phyloP scores from a whole-genome alignment of 2,113 vertebrate genomes.

The Antechinus stuartii region DNA sequence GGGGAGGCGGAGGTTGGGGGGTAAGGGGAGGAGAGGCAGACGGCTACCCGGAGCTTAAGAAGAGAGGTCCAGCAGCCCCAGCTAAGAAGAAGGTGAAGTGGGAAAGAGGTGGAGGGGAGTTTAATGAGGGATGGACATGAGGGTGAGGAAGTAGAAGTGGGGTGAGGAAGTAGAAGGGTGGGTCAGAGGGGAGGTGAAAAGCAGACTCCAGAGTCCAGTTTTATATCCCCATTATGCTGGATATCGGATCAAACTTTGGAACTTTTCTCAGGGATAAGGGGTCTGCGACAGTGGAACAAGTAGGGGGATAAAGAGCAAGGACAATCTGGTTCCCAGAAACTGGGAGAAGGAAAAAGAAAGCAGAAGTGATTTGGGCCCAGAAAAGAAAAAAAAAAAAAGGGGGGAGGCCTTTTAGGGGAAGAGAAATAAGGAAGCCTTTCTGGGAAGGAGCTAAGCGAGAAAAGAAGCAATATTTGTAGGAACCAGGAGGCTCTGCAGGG shows the following conservation, averaged over 20 bases:
- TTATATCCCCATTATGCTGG: not conserved
- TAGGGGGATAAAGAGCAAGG: not conserved
- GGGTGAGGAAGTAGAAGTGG: not conserved
- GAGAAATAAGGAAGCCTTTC: not conserved
- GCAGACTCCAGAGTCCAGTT: not conserved
- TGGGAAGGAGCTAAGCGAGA: not conserved
- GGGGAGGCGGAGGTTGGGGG: not conserved
- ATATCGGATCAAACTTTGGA: not conserved
- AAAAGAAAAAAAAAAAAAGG: not conserved
- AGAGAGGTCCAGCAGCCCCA: not conserved
- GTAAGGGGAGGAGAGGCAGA: not conserved
- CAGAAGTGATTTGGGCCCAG: not conserved
- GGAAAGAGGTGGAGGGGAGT: not conserved
- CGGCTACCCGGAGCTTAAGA: not conserved
- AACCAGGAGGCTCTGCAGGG: not conserved
- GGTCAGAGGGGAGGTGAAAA: not conserved
- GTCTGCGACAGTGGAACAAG: not conserved
- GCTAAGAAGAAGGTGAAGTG: not conserved
- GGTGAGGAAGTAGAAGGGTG: not conserved
- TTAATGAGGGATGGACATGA: not conserved
- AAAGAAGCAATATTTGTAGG: not conserved
- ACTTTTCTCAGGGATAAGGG: not conserved
- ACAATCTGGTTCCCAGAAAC: not conserved
- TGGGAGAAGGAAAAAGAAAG: not conserved
- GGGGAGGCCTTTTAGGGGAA: not conserved